Evolutionary conservation across 2,113 vertebrate species (phyloP), one percentile per base, ranked within the genome.

Genomic region (Synchiropus splendidus): DNA sequence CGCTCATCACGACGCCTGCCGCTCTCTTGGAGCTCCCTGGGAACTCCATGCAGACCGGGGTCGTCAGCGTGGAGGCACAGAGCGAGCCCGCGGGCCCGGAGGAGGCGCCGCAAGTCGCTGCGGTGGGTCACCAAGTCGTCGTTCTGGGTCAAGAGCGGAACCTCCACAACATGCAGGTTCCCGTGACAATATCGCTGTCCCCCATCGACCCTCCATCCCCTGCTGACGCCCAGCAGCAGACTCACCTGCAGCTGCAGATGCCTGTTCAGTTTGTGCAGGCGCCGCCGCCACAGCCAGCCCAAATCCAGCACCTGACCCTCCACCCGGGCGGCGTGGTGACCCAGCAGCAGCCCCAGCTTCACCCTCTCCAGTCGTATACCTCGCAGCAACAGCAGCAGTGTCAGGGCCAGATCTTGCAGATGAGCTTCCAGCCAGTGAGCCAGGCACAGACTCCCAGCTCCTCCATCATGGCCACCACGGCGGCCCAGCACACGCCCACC

Each of bases 1-100:
- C 92, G 56, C 87, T 97, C 35, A 94, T 95, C 82, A 94, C 90
- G 69, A 94, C 89, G 58, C 90, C 90, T 2, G 83, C 88, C 52
- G 88, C 91, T 39, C 58, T 92, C 67, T 82, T 95, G 43, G 81
- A 86, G 1, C 45, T 72, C 15, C 59, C 64, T 10, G 69, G 58
- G 33, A 72, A 66, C 57, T 52, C 71, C 1, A 15, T 44, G 27
- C 70, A 54, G 18, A 39, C 57, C 1, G 74, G 71, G 27, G 48
- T 70, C 76, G 75, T 0, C 61, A 72, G 60, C 65, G 69, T 1
- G 82, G 69, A 63, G 0, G 42, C 58, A 11, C 66, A 75, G 37
- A 46, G 35, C 54, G 86, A 88, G 32, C 85, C 79, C 2, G 78
- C 87, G 54, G 54, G 15, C 61, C 88, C 83, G 67, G 87, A 64